Evolutionary conservation across 2,888 invertebrate genomes (phyloP).

Genomic region (Polietes domitor): DNA sequence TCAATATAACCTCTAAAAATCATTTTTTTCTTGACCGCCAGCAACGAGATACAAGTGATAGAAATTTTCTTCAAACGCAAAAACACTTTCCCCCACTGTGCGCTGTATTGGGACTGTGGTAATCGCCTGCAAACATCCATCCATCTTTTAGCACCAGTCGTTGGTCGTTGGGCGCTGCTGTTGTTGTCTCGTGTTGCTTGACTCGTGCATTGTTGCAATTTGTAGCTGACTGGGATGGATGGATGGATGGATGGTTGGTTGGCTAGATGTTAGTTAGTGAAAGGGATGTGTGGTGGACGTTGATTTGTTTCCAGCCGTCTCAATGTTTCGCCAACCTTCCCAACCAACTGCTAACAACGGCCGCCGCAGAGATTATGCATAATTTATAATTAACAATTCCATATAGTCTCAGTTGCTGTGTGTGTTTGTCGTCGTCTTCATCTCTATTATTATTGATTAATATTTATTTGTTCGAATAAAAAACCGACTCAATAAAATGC

Average conservation of each 20-base stretch:
- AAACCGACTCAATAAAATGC: background rate
- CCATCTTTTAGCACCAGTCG: too few relatives aligned
- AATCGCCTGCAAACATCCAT: too few relatives aligned
- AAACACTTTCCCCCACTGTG: too few relatives aligned
- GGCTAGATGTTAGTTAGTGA: background rate
- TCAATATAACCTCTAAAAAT: too few relatives aligned
- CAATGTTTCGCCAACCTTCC: background rate
- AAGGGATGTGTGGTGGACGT: background rate
- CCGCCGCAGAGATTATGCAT: background rate
- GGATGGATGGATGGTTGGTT: too few relatives aligned
- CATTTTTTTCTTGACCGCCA: too few relatives aligned
- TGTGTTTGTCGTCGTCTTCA: background rate
- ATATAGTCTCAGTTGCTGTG: background rate
- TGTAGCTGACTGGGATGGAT: background rate
- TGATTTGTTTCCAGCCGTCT: background rate
- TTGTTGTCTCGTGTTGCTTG: background rate
- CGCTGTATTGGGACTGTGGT: too few relatives aligned
- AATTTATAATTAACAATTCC: background rate
- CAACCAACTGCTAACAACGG: background rate
- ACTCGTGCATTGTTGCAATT: background rate
- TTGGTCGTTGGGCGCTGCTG: too few relatives aligned
- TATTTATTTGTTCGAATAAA: background rate
- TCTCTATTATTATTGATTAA: background rate
- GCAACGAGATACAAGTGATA: too few relatives aligned
- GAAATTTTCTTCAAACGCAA: too few relatives aligned